A percentile compares a stretch with the other conserved stretches of the same genome.
These are phyloP conservation scores for Melanotaenia nigrans DNA, from an alignment of 2,797 vertebrate genomes.

Conservation along the genomic window DNA sequence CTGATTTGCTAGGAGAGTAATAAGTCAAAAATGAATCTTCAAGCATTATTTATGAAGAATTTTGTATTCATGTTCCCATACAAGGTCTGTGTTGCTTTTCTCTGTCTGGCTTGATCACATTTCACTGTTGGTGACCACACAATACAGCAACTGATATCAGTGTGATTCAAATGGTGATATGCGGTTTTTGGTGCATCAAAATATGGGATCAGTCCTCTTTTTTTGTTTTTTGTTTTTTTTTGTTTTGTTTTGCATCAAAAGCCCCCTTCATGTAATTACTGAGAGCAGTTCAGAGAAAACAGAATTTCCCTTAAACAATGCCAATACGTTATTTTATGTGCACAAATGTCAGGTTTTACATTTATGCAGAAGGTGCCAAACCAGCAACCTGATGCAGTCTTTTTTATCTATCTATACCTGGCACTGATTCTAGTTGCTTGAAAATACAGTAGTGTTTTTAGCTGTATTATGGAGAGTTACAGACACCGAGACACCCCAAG, in stretches of 20 bases:
- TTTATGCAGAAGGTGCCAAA: neutral
- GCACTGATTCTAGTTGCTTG: neutral
- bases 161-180: neutral
- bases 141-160: neutral
- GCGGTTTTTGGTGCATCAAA: neutral
- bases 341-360: neutral
- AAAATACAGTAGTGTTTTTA: neutral
- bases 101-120: neutral
- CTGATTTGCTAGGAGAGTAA: neutral
- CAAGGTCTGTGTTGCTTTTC: neutral
- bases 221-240: neutral
- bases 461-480: slow-evolving; percentile 2
- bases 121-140: neutral
- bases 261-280: neutral
- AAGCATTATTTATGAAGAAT: neutral
- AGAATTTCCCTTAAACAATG: neutral
- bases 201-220: neutral
- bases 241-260: neutral
- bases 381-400: neutral
- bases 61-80: neutral
- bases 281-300: neutral
- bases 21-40: neutral
- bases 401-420: neutral
- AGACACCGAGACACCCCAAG: neutral
- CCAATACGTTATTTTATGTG: neutral